Evolutionary conservation across 2,797 vertebrate species (phyloP).

Genomic region (Brachyrhaphis roseni): DNA sequence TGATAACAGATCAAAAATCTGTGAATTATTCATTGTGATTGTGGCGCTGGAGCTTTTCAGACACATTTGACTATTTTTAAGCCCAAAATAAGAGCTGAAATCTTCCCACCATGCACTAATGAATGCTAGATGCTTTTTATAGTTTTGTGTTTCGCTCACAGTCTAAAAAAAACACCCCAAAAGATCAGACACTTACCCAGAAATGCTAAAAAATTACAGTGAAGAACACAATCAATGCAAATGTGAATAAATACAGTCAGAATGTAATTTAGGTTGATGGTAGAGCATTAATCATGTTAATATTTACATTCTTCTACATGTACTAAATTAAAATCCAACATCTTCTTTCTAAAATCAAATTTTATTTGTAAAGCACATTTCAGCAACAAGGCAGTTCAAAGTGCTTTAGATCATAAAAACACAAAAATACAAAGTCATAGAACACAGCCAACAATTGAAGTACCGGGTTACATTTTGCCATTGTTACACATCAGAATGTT

Average conservation of each 20-base stretch:
- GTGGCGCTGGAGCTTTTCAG: constrained; percentile 7
- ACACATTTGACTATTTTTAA: not conserved
- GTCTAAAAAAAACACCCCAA: not conserved
- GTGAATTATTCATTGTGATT: constrained; percentile 4
- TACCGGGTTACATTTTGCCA: too few species aligned
- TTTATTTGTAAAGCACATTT: too few species aligned
- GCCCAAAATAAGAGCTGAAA: not conserved
- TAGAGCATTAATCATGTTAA: not conserved
- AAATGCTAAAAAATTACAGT: not conserved
- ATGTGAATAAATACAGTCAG: not conserved
- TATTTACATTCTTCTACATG: not conserved
- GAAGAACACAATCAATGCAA: not conserved
- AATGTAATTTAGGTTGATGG: not conserved
- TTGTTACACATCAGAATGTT: too few species aligned
- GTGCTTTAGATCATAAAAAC: too few species aligned
- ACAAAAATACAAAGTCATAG: too few species aligned
- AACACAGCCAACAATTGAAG: too few species aligned
- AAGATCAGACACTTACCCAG: not conserved
- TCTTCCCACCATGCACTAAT: not conserved
- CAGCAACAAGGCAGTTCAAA: too few species aligned
- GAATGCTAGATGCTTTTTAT: not conserved
- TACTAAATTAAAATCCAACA: not conserved
- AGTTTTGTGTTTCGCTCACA: not conserved
- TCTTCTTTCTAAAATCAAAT: not conserved
- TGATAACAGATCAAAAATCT: constrained; percentile 4